Percentiles rank a stretch among this genome's conserved stretches.
These are phyloP conservation scores for Caranx ignobilis DNA, from an alignment of 2,113 vertebrate species.

Conservation along the genomic window DNA sequence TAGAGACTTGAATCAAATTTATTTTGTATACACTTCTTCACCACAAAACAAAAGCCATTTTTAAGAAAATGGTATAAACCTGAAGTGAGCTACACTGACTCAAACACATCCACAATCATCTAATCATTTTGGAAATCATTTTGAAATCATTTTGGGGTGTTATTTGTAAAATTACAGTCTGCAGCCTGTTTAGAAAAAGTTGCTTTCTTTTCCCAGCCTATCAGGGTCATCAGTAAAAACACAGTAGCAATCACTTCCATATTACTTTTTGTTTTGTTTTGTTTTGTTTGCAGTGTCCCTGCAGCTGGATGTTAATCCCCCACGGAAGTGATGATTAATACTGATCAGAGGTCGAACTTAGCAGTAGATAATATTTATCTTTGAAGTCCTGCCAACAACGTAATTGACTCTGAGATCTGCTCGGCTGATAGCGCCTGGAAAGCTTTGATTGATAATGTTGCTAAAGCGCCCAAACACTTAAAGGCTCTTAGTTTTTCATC, in stretches of 20 bases:
- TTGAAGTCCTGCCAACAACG: constrained; percentile 17
- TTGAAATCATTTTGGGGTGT: too few relatives aligned
- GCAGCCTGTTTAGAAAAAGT: not conserved
- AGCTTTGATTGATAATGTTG: constrained; percentile 40
- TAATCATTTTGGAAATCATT: not conserved
- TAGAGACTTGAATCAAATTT: not conserved
- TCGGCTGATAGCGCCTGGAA: not conserved
- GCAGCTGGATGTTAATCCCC: constrained; percentile 5
- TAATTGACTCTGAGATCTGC: constrained; percentile 34
- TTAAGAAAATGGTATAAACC: not conserved
- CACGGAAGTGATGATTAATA: constrained; percentile 11
- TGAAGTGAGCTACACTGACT: not conserved
- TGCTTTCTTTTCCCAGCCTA: not conserved
- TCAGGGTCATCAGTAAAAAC: not conserved
- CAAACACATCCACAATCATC: not conserved
- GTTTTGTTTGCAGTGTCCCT: not conserved
- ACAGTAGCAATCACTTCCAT: not conserved
- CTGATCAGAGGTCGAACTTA: constrained; percentile 24
- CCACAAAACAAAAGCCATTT: not conserved
- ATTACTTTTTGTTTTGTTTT: not conserved
- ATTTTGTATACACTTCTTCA: not conserved
- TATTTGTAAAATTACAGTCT: not conserved
- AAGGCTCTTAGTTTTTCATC: constrained; percentile 17
- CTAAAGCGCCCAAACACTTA: constrained; percentile 6
- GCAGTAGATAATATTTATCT: constrained; percentile 41